Evolutionary conservation across 1,140 invertebrate genomes (phyloP).

Genomic region (Lysiphlebus fabarum): DNA sequence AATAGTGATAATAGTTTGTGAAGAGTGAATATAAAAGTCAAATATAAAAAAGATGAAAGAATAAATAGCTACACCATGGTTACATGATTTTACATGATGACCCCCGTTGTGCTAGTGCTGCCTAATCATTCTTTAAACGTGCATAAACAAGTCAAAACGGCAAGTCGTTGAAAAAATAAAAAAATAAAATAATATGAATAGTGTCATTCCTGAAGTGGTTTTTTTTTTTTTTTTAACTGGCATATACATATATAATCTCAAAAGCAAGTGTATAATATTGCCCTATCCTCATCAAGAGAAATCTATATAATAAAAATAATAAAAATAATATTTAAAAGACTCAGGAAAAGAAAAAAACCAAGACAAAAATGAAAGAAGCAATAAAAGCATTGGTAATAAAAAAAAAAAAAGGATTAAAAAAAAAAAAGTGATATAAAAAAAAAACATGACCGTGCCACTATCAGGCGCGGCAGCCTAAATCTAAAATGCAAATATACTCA

Average conservation of each 20-base stretch:
- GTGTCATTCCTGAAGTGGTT: constrained; percentile 45
- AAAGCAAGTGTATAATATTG: background rate
- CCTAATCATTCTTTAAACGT: constrained; percentile 58
- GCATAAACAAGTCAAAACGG: constrained; percentile 49
- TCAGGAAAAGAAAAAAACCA: background rate
- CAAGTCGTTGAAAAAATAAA: constrained; percentile 15
- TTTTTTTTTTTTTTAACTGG: too few relatives aligned
- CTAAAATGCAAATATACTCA: constrained; percentile 56
- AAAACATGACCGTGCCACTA: constrained; percentile 11
- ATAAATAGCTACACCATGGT: background rate
- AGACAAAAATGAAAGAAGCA: too few relatives aligned
- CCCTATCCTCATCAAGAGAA: background rate
- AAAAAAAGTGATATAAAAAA: constrained; percentile 38
- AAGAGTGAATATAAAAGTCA: constrained; percentile 14
- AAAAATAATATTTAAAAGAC: background rate
- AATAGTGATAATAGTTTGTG: too few relatives aligned
- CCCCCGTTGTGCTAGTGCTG: constrained; percentile 47
- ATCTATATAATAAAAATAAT: background rate
- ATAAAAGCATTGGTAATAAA: background rate
- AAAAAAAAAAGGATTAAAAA: background rate
- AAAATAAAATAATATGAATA: constrained; percentile 41
- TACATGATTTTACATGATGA: constrained; percentile 33
- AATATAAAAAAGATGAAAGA: constrained; percentile 15
- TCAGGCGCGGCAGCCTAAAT: constrained; percentile 50
- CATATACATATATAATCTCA: too few relatives aligned